Evolutionary conservation across 2,888 invertebrate species (phyloP), one percentile per base, ranked within the genome.

Genomic region (Pterostichus niger): DNA sequence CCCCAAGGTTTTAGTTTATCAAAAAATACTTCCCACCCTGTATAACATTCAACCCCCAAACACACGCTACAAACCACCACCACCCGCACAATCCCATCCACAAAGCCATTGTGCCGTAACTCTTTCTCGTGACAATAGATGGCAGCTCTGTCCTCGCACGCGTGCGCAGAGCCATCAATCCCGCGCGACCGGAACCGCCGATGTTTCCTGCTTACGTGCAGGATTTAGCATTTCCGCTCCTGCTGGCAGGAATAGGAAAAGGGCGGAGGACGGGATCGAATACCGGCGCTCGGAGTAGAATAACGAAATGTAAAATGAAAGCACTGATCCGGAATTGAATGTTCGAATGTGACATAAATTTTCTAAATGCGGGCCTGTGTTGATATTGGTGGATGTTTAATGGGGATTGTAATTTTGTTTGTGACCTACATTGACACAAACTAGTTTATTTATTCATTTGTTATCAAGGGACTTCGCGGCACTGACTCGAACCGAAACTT

Each of bases 171-270:
- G 68, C 80, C 80, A 80, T 80, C 80, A 68, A 80, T 80, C 80
- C 80, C 64, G 82, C 83, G 85, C 44, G 85, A 85, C 86, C 86
- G 85, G 85, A 84, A 81, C 83, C 44, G 6, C 6, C 44, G 76
- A 84, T 84, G 84, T 85, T 86, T 87, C 86, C 86, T 86, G 87
- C 86, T 85, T 84, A 84, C 86, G 71, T 84, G 85, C 85, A 84
- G 86, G 84, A 86, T 86, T 86, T 86, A 84, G 85, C 86, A 84
- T 86, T 86, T 86, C 86, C 86, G 85, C 83, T 84, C 75, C 82
- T 68, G 84, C 78, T 85, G 84, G 35, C 35, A 64, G 64, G 64
- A 64, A 3, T 59, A 59, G 24, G 54, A 56, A 56, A 15, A 56
- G 13, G 9, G 54, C 54, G 17, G 17, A 11, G 24, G 31, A 24